A percentile compares a stretch with the other conserved stretches of the same genome.
Conservation (phyloP, 1,140 invertebrate genomes). For the Choristoneura fumiferana region DNA sequence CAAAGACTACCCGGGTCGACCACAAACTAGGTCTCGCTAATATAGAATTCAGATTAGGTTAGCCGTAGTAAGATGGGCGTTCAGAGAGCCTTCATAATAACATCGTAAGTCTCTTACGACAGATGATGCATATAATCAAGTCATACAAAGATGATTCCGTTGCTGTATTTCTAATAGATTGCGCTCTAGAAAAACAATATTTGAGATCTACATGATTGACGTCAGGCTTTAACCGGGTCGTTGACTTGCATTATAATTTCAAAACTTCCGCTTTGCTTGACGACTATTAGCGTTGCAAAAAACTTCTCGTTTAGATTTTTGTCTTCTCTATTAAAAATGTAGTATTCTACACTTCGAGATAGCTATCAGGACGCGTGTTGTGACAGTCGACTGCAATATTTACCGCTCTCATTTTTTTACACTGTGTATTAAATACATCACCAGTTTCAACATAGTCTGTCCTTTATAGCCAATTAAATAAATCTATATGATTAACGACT, state of each 20-base stretch:
- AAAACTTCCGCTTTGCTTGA: background rate
- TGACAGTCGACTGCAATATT: background rate
- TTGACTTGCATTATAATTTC: slow-evolving; percentile 3
- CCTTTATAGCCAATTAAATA: slow-evolving; percentile 47
- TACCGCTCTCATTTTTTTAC: background rate
- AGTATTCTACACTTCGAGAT: background rate
- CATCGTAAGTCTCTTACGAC: no score
- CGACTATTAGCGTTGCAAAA: background rate
- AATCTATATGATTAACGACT: slow-evolving; percentile 36
- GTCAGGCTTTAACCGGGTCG: background rate
- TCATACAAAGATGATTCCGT: background rate
- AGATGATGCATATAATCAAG: no score
- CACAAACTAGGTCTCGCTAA: no score
- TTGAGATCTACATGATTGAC: background rate
- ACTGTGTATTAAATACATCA: slow-evolving; percentile 20
- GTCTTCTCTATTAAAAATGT: no score
- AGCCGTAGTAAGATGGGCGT: no score
- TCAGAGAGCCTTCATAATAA: no score
- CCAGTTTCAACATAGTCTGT: slow-evolving; percentile 28
- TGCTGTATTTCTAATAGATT: background rate
- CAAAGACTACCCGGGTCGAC: no score
- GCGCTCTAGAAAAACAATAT: background rate
- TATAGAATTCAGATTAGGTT: no score
- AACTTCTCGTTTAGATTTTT: background rate
- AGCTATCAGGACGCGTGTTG: background rate